phyloP scores from a whole-genome alignment of 2,113 vertebrate genomes.

The Pedionomus torquatus region DNA sequence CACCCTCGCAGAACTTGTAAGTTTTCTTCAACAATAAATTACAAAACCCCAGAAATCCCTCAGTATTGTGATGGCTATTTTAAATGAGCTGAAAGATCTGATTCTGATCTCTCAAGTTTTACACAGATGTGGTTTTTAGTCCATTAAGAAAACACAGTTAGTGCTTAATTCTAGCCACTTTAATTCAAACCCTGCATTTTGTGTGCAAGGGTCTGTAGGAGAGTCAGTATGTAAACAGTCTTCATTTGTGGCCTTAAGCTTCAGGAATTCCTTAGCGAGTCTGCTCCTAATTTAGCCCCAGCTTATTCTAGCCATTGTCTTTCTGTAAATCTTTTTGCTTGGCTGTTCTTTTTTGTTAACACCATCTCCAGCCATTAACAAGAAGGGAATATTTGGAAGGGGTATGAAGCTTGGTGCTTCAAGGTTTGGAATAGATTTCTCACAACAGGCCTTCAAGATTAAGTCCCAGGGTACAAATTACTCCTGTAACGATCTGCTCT shows the following conservation, averaged over 20 bases:
- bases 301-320: background rate
- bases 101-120: background rate
- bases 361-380: background rate
- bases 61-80: background rate
- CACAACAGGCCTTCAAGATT: background rate
- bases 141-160: background rate
- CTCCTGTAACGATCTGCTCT: background rate
- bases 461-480: background rate
- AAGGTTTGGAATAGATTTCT: background rate
- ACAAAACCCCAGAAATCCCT: background rate
- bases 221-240: background rate
- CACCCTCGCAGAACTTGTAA: conserved; percentile 91
- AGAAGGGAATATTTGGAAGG: background rate
- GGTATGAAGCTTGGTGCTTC: background rate
- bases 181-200: background rate
- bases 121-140: background rate
- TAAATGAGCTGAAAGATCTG: background rate
- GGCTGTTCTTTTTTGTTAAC: background rate
- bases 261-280: background rate
- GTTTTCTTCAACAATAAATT: conserved; percentile 63
- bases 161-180: background rate
- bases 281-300: background rate
- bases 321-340: background rate
- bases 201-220: background rate
- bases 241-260: background rate